phyloP scores from a whole-genome alignment of 2,113 vertebrate species.

The Apaloderma vittatum region DNA sequence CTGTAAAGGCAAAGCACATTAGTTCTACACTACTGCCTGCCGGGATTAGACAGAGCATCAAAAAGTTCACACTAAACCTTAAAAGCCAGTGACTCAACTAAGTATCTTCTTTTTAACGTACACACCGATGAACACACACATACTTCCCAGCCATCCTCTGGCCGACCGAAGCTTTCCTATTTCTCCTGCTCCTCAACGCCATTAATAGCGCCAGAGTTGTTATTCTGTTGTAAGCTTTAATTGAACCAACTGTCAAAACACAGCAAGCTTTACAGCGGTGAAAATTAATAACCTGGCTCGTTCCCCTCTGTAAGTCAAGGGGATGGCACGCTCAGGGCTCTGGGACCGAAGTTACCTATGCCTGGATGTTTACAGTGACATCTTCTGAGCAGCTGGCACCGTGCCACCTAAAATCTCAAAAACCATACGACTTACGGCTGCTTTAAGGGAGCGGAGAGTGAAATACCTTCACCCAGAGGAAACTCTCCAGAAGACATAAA shows the following conservation, averaged over 20 bases:
- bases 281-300: neutral
- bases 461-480: neutral
- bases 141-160: neutral
- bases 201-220: neutral
- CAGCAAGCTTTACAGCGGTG: neutral
- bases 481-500: slow-evolving; percentile 21
- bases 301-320: neutral
- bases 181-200: neutral
- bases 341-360: slow-evolving; percentile 35
- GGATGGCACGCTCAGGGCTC: neutral
- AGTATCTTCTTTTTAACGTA: neutral
- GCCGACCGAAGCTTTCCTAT: neutral
- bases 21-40: slow-evolving; percentile 12
- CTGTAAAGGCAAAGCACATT: neutral
- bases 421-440: neutral
- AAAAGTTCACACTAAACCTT: slow-evolving; percentile 4
- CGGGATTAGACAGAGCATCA: neutral
- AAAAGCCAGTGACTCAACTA: neutral
- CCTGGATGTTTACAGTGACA: neutral
- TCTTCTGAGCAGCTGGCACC: neutral
- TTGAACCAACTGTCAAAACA: slow-evolving; percentile 57
- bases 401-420: neutral
- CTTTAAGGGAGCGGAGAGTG: neutral
- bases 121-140: neutral
- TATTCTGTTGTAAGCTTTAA: slow-evolving; percentile 30